These are phyloP conservation scores for Harpagoxenus sublaevis DNA, from an alignment of 2,888 invertebrate genomes.

Conservation along the genomic window DNA sequence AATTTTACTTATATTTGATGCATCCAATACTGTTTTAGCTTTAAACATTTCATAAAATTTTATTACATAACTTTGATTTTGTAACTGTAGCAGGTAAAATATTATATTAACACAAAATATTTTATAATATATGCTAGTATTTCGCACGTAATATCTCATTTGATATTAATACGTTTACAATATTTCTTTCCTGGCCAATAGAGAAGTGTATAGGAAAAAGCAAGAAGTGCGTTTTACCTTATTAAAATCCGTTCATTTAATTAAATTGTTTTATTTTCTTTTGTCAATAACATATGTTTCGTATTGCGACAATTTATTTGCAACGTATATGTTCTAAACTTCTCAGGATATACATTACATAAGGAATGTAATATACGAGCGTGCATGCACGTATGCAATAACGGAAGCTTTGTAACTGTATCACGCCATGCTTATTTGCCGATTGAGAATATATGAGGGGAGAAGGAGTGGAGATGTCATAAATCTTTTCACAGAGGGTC, in stretches of 20 bases:
- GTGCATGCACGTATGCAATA: conserved; percentile 47
- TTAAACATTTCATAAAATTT: neutral
- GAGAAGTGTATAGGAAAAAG: neutral
- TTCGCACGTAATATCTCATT: neutral
- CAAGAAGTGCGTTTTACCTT: neutral
- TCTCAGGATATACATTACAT: conserved; percentile 50
- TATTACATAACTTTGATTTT: neutral
- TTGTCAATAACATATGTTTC: conserved; percentile 17
- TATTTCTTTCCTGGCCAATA: neutral
- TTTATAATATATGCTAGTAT: neutral
- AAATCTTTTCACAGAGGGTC: conserved; percentile 82
- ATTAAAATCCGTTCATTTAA: conserved; percentile 1
- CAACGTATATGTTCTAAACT: neutral
- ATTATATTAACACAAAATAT: conserved; percentile 1
- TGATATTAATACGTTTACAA: neutral
- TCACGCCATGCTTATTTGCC: conserved; percentile 79
- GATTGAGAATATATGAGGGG: conserved; percentile 38
- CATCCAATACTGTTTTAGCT: neutral
- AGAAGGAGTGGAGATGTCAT: conserved; percentile 72
- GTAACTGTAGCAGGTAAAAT: neutral
- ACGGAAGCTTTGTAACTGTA: conserved; percentile 69
- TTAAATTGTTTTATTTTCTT: neutral
- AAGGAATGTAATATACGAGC: conserved; percentile 59
- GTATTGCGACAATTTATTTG: conserved; percentile 2
- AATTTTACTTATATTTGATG: neutral